Percentiles rank a stretch among this genome's conserved stretches.
Evolutionary conservation across 1,140 invertebrate species (phyloP).

Genomic region (Bicyclus anynana): DNA sequence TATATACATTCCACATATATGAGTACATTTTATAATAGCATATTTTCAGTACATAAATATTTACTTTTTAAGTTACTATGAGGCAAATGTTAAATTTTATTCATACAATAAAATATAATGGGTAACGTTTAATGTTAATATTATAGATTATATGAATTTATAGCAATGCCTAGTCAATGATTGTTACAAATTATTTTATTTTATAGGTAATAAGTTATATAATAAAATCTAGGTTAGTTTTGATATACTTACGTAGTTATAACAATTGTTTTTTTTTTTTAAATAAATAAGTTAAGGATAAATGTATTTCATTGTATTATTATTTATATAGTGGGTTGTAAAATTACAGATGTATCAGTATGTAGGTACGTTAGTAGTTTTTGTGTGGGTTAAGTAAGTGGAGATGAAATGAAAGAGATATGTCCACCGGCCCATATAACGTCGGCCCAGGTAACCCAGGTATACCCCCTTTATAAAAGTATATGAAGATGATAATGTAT

Average conservation of each 20-base stretch:
- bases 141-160: conserved; percentile 4
- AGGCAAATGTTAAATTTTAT: conserved; percentile 6
- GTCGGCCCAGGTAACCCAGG: too few relatives aligned
- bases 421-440: too few relatives aligned
- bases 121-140: neutral
- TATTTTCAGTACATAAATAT: neutral
- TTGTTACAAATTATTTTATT: conserved; percentile 26
- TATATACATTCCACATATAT: too few relatives aligned
- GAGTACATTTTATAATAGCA: too few relatives aligned
- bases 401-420: too few relatives aligned
- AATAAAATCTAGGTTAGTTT: conserved; percentile 18
- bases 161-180: conserved; percentile 22
- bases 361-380: neutral
- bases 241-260: too few relatives aligned
- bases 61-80: conserved; percentile 1
- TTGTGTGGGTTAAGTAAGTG: too few relatives aligned
- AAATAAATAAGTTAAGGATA: neutral
- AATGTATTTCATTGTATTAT: neutral
- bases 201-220: conserved; percentile 12
- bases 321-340: neutral
- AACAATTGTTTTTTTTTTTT: neutral
- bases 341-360: neutral
- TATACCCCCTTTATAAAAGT: too few relatives aligned
- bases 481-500: too few relatives aligned
- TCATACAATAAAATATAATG: neutral